phyloP scores from a whole-genome alignment of 2,113 vertebrate genomes.

The Lagopus leucura region DNA sequence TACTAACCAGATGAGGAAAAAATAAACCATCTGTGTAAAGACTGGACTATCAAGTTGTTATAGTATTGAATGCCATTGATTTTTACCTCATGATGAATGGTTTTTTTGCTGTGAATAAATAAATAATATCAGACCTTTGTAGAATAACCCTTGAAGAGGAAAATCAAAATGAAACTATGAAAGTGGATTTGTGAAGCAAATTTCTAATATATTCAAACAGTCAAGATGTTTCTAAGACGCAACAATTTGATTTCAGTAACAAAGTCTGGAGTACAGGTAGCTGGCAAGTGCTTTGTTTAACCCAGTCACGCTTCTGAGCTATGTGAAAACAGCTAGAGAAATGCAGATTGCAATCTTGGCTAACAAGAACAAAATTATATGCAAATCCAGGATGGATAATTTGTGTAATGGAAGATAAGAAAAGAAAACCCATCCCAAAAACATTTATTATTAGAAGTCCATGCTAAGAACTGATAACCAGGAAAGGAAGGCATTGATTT shows the following conservation, averaged over 20 bases:
- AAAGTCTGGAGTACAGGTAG: neutral
- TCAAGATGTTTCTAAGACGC: neutral
- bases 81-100: conserved; percentile 1
- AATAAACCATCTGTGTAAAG: neutral
- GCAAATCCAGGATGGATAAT: conserved; percentile 8
- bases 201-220: neutral
- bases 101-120: conserved; percentile 14
- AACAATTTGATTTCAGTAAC: conserved; percentile 7
- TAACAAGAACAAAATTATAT: neutral
- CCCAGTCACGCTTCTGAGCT: neutral
- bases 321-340: neutral
- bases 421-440: neutral
- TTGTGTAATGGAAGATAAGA: neutral
- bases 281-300: neutral
- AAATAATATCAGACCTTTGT: neutral
- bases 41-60: neutral
- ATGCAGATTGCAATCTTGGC: neutral
- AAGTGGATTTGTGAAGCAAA: neutral
- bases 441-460: neutral
- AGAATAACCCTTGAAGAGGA: neutral
- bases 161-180: neutral
- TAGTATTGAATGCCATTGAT: neutral
- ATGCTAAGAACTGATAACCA: neutral
- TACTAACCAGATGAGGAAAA: neutral
- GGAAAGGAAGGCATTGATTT: neutral